Conservation (phyloP, 2,113 vertebrate species). For the Alethe castanea region DNA sequence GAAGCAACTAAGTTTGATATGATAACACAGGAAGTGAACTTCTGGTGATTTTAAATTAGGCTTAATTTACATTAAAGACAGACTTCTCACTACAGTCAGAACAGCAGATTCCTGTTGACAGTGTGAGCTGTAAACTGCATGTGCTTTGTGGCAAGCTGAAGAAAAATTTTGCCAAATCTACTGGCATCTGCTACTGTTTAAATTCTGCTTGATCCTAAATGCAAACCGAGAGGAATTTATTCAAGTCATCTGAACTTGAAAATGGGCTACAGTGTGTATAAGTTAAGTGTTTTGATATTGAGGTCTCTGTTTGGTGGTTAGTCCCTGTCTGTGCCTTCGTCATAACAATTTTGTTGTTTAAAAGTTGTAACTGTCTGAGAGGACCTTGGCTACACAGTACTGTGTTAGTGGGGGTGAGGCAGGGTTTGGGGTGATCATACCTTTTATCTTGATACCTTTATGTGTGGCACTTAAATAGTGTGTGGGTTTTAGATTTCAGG, state of each 20-base stretch:
- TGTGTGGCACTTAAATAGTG: not conserved
- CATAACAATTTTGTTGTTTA: not conserved
- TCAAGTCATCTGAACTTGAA: not conserved
- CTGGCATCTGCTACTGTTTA: not conserved
- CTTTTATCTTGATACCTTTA: not conserved
- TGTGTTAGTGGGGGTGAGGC: not conserved
- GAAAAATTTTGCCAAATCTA: not conserved
- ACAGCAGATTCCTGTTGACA: not conserved
- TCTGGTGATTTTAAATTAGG: not conserved
- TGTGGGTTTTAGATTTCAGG: not conserved
- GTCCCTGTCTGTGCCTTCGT: not conserved
- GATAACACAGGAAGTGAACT: not conserved
- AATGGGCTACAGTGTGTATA: not conserved
- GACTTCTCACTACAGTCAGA: not conserved
- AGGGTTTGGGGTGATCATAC: not conserved
- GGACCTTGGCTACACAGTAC: not conserved
- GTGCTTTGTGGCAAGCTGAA: not conserved
- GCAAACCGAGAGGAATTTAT: not conserved
- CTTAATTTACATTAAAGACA: not conserved
- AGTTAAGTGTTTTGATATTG: not conserved
- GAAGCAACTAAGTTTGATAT: not conserved
- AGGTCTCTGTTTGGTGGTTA: not conserved
- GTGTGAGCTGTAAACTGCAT: not conserved
- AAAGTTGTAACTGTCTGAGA: not conserved
- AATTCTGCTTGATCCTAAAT: not conserved